Base-by-base conservation (phyloP, 2,797 vertebrate species). In the Cichlasoma orientale region DNA sequence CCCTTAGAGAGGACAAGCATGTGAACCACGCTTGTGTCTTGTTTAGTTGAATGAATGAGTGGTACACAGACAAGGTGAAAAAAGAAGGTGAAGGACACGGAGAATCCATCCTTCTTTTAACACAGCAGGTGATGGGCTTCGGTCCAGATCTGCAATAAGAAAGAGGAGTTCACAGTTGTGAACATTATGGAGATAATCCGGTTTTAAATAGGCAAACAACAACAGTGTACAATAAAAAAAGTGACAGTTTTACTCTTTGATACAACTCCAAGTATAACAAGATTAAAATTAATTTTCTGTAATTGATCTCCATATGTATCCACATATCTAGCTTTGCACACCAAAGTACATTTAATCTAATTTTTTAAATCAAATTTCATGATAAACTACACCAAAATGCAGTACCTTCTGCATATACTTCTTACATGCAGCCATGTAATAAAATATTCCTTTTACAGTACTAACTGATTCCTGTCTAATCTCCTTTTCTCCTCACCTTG, bases 401-500 rank as follows among this genome's bases (percentile, higher is more conserved):
- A 21, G 13, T 8, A 41, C n/a, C 41, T 38, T 9, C n/a, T 23
- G 19, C 33, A 21, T 27, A 44, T 1, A 44, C 38, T 66, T 47
- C 14, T 66, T 2, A 19, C 2, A 53, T 23, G 1, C 47, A 77
- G 74, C 29, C 31, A 53, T 38, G 63, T 13, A 73, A 74, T 50
- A 47, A 81, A 61, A 27, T 7, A 41, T 57, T 63, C 57, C 69
- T 56, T 23, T 44, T 68, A 61, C 50, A 61, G 36, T 72, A 57
- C 71, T 82, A 38, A 78, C 82, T 78, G 86, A 88, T 82, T 89
- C 57, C 75, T 82, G 78, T 82, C 75, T 75, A 59, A 85, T 89
- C 85, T 90, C 56, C 73, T 84, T 85, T 79, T 84, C 78, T 82
- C 57, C 38, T 92, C 88, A 90, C 83, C 79, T 87, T 89, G 85